Percentiles rank a stretch among this genome's conserved stretches.
Evolutionary conservation across 2,113 vertebrate genomes (phyloP).

Genomic region (Chrysochloris asiatica): DNA sequence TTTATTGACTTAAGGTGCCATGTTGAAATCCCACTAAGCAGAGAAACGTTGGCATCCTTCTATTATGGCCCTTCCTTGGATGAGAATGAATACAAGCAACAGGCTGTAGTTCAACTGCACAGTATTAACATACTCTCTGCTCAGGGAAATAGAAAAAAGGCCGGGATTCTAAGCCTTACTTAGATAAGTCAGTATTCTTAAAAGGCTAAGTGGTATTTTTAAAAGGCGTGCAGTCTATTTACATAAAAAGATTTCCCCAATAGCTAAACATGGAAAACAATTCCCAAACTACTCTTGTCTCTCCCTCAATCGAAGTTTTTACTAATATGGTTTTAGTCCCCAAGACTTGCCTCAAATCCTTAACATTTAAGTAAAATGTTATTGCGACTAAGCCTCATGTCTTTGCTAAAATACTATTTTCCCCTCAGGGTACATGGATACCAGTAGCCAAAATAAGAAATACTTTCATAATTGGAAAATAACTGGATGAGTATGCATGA

Average conservation of each 20-base stretch:
- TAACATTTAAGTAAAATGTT: conserved; percentile 46
- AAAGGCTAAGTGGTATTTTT: conserved; percentile 34
- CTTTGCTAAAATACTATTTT: conserved; percentile 34
- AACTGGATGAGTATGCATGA: not conserved
- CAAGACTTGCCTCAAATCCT: conserved; percentile 33
- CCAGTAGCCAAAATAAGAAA: not conserved
- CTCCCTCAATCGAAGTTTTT: conserved; percentile 40
- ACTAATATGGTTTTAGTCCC: conserved; percentile 2
- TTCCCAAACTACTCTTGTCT: conserved; percentile 1
- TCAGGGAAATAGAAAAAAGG: not conserved
- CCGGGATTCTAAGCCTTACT: not conserved
- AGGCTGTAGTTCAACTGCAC: not conserved
- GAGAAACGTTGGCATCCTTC: not conserved
- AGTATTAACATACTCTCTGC: not conserved
- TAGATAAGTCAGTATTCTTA: no score
- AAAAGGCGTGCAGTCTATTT: conserved; percentile 37
- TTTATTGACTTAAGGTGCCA: not conserved
- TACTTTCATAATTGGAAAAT: not conserved
- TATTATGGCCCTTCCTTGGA: not conserved
- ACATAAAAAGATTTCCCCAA: conserved; percentile 39
- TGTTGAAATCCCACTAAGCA: not conserved
- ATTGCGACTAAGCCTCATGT: not conserved
- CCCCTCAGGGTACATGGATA: not conserved
- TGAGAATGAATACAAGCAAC: not conserved
- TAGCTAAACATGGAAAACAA: conserved; percentile 5